Evolutionary conservation across 1,140 invertebrate genomes (phyloP).

Genomic region (Drosophila carrolli): DNA sequence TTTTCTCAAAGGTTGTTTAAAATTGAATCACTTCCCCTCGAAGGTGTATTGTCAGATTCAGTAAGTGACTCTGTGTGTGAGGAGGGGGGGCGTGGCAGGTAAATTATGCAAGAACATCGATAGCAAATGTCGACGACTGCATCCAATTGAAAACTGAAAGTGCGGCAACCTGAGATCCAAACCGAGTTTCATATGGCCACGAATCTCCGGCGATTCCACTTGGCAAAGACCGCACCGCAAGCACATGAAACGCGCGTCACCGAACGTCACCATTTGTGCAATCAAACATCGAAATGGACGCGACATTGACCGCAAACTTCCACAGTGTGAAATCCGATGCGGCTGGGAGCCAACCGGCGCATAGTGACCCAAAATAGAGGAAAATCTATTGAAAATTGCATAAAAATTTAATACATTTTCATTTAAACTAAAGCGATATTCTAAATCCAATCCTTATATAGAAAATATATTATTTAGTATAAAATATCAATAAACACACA

Average conservation of each 20-base stretch:
- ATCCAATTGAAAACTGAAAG: slow-evolving; percentile 68
- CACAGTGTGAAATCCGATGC: slow-evolving; percentile 53
- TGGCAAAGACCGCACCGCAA: slow-evolving; percentile 51
- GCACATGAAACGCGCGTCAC: slow-evolving; percentile 34
- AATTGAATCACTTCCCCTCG: slow-evolving; percentile 2
- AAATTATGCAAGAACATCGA: slow-evolving; percentile 60
- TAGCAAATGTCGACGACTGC: slow-evolving; percentile 36
- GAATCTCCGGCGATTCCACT: slow-evolving; percentile 27
- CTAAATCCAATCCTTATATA: too few relatives aligned
- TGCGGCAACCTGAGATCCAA: slow-evolving; percentile 43
- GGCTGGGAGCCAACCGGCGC: background rate
- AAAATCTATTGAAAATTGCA: background rate
- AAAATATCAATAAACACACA: too few relatives aligned
- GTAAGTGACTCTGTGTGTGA: slow-evolving; percentile 3
- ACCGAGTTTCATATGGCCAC: slow-evolving; percentile 53
- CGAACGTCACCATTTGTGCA: slow-evolving; percentile 39
- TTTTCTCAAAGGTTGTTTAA: slow-evolving; percentile 3
- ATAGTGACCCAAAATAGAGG: background rate
- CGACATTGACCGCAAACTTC: slow-evolving; percentile 50
- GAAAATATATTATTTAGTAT: too few relatives aligned
- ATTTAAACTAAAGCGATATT: too few relatives aligned
- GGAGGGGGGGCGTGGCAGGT: background rate
- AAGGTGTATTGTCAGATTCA: background rate
- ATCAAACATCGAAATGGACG: slow-evolving; percentile 57
- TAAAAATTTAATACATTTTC: too few relatives aligned